These are phyloP conservation scores for Rhinolophus sinicus DNA, from an alignment of 2,113 vertebrate genomes.

Conservation along the genomic window DNA sequence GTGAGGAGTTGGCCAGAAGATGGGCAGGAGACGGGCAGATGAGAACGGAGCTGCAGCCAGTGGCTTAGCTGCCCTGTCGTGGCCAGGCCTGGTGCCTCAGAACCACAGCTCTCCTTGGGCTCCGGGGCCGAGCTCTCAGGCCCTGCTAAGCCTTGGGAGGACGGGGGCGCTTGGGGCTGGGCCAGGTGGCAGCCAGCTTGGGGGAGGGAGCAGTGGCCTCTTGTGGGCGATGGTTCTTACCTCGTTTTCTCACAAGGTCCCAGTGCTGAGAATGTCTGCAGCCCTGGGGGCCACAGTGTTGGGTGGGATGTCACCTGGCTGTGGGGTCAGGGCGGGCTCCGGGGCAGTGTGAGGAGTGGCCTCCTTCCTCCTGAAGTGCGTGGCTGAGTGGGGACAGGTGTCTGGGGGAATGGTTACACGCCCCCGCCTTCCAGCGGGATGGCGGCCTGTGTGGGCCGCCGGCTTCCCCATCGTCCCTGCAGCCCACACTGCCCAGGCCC, in stretches of 20 bases:
- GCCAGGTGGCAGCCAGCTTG: not conserved
- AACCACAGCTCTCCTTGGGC: not conserved
- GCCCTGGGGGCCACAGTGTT: fast-evolving
- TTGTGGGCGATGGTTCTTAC: not conserved
- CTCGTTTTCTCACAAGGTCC: not conserved
- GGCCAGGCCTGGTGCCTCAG: not conserved
- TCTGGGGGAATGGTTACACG: not conserved
- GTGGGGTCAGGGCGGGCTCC: not conserved
- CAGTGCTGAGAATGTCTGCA: not conserved
- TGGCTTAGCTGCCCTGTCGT: fast-evolving
- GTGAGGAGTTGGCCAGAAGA: not conserved
- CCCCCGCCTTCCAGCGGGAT: not conserved
- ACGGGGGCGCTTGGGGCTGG: not conserved
- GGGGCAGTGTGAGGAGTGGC: not conserved
- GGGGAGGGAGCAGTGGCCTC: not conserved
- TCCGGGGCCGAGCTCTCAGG: not conserved
- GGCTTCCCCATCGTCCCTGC: not conserved
- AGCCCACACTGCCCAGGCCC: fast-evolving
- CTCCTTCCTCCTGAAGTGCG: not conserved
- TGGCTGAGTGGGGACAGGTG: no score
- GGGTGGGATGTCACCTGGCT: not conserved
- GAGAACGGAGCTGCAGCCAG: fast-evolving
- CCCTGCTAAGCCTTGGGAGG: not conserved
- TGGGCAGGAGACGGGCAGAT: not conserved
- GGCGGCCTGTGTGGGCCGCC: not conserved